These are phyloP conservation scores for Nomada ruficornis DNA, from an alignment of 2,888 invertebrate genomes.

Conservation along the genomic window DNA sequence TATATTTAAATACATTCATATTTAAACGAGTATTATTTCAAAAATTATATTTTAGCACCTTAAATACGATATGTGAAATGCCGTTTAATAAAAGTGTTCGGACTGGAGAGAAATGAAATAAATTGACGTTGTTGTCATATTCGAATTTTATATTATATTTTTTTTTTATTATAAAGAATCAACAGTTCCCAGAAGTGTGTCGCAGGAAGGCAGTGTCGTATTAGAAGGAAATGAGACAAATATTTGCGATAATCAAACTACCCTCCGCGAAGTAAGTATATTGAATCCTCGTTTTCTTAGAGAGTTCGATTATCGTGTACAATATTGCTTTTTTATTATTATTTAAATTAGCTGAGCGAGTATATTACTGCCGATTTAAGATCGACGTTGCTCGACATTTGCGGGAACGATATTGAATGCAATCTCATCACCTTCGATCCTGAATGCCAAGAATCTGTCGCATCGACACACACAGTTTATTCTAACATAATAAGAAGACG, in stretches of 20 bases:
- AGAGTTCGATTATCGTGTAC: background rate
- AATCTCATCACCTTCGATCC: constrained; percentile 69
- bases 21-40: no score
- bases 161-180: constrained; percentile 80
- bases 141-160: background rate
- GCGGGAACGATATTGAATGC: constrained; percentile 78
- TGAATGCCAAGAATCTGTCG: constrained; percentile 69
- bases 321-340: constrained; percentile 8
- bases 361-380: constrained; percentile 75
- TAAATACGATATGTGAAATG: no score
- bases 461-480: constrained; percentile 15
- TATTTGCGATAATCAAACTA: constrained; percentile 83
- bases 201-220: constrained; percentile 85
- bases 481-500: constrained; percentile 53
- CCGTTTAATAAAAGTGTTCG: no score
- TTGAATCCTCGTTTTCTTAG: background rate
- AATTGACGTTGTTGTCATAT: background rate
- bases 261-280: constrained; percentile 80
- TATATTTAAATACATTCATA: no score
- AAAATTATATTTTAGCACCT: no score
- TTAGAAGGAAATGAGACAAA: constrained; percentile 82
- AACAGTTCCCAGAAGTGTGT: constrained; percentile 84
- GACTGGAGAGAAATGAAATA: background rate
- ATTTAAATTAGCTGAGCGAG: constrained; percentile 74
- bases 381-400: constrained; percentile 74